Conservation (phyloP, 2,888 invertebrate species). For the Drosophila dives region DNA sequence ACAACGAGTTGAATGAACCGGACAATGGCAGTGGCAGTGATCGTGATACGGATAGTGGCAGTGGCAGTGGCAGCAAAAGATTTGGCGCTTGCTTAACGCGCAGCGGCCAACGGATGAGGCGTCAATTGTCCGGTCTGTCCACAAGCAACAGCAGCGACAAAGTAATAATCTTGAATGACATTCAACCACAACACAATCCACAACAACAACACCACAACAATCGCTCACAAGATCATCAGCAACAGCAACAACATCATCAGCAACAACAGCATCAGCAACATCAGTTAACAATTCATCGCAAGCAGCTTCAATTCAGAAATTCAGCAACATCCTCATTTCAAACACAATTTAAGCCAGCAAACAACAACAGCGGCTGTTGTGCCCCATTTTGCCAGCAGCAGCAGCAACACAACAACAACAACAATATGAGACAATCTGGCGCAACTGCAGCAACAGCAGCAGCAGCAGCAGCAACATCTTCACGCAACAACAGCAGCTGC, state of each 20-base stretch:
- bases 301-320: constrained; percentile 40
- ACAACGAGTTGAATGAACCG: constrained; percentile 43
- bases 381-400: constrained; percentile 35
- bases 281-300: constrained; percentile 41
- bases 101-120: constrained; percentile 53
- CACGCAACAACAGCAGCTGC: neutral
- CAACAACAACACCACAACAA: constrained; percentile 22
- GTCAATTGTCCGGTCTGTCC: constrained; percentile 73
- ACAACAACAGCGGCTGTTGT: constrained; percentile 37
- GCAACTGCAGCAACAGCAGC: constrained; percentile 33
- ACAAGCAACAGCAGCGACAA: constrained; percentile 76
- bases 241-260: constrained; percentile 23
- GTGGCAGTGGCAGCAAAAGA: constrained; percentile 16
- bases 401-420: constrained; percentile 7
- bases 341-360: constrained; percentile 18
- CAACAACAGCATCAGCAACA: constrained; percentile 12
- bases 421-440: constrained; percentile 5
- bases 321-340: constrained; percentile 38
- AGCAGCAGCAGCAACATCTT: neutral
- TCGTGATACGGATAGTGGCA: constrained; percentile 11
- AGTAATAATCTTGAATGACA: constrained; percentile 81
- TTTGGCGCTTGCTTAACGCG: constrained; percentile 14
- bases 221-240: neutral
- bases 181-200: constrained; percentile 33
- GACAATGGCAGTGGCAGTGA: neutral